phyloP scores from a whole-genome alignment of 2,113 vertebrate genomes.

The Malurus cyaneus region DNA sequence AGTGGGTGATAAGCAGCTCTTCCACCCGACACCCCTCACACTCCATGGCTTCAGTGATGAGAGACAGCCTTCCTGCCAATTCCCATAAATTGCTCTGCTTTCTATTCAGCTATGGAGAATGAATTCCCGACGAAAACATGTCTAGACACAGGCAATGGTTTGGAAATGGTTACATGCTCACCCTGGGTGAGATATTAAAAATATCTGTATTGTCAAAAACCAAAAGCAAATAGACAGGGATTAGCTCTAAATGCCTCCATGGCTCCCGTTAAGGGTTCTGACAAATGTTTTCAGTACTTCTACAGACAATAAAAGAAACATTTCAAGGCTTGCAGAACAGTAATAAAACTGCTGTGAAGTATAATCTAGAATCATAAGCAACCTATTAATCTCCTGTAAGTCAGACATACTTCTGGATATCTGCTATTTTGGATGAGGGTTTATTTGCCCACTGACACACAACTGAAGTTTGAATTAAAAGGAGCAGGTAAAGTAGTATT shows the following conservation, averaged over 20 bases:
- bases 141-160: background rate
- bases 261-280: background rate
- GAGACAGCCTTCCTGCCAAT: background rate
- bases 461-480: background rate
- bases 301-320: background rate
- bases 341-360: constrained; percentile 7
- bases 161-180: background rate
- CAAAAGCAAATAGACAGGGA: background rate
- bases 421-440: background rate
- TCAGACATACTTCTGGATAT: background rate
- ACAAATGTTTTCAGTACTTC: constrained; percentile 7
- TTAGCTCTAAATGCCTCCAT: background rate
- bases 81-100: background rate
- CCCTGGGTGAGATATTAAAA: background rate
- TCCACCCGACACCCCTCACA: background rate
- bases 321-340: constrained; percentile 17
- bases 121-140: background rate
- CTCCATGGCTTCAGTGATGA: background rate
- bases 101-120: background rate
- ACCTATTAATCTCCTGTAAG: background rate
- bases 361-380: constrained; percentile 23
- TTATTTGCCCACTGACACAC: background rate
- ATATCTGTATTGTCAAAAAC: constrained; percentile 21
- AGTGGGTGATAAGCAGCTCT: background rate
- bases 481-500: background rate